Evolutionary conservation across 2,113 vertebrate species (phyloP).

Genomic region (Dissostichus mawsoni): DNA sequence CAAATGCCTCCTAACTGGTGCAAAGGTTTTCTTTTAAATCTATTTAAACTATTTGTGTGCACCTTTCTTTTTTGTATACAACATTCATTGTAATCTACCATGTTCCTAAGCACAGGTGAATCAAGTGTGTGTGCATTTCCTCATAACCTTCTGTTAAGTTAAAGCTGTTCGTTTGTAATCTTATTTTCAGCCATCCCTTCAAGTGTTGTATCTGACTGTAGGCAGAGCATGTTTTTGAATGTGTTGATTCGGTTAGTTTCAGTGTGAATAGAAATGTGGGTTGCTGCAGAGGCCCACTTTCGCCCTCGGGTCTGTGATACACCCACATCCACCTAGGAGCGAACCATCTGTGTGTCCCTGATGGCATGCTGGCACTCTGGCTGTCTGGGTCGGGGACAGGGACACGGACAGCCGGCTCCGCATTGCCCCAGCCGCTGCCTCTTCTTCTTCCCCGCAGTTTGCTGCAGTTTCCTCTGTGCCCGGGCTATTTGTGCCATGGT

Average conservation of each 20-base stretch:
- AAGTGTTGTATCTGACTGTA: conserved; percentile 44
- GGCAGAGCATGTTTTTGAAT: conserved; percentile 50
- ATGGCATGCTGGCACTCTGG: conserved; percentile 70
- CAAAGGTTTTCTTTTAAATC: background rate
- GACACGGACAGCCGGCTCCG: conserved; percentile 58
- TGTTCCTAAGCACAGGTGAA: background rate
- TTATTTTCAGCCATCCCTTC: conserved; percentile 34
- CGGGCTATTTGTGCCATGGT: conserved; percentile 79
- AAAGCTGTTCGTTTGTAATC: background rate
- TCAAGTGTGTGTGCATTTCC: background rate
- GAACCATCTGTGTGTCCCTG: conserved; percentile 77
- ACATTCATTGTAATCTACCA: background rate
- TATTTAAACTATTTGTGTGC: background rate
- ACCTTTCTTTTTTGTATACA: background rate
- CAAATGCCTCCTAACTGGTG: background rate
- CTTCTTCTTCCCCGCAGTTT: conserved; percentile 58
- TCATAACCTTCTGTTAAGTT: conserved; percentile 17
- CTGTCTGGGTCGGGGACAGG: conserved; percentile 64
- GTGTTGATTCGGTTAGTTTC: conserved; percentile 56
- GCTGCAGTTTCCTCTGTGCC: conserved; percentile 68
- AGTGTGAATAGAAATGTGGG: conserved; percentile 66
- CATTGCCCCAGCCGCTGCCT: conserved; percentile 58
- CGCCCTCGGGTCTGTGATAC: conserved; percentile 72
- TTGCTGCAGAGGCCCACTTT: conserved; percentile 63
- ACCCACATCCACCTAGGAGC: conserved; percentile 77